These are phyloP conservation scores for Drosophila multiciliata DNA, from an alignment of 2,888 invertebrate species.

Conservation along the genomic window DNA sequence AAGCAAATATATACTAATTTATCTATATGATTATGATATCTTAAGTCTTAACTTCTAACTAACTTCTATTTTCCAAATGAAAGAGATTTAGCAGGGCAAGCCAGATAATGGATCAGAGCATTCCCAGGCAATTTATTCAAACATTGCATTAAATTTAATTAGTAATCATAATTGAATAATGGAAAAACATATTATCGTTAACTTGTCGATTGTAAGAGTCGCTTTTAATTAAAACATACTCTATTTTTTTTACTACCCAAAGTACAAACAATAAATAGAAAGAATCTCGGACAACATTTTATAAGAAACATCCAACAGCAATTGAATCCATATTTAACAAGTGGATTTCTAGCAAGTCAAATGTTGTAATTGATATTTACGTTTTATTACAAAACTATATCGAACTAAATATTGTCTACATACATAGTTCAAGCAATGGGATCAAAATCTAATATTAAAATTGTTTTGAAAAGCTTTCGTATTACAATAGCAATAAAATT, in stretches of 20 bases:
- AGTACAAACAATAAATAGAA: constrained; percentile 34
- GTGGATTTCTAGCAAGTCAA: neutral
- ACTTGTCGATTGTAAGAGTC: constrained; percentile 10
- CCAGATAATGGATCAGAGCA: constrained; percentile 11
- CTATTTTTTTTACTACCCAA: constrained; percentile 23
- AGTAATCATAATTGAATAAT: constrained; percentile 6
- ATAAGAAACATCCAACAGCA: neutral
- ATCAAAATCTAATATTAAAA: constrained; percentile 49
- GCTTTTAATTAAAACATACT: constrained; percentile 13
- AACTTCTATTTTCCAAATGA: constrained; percentile 16
- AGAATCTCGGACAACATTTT: constrained; percentile 21
- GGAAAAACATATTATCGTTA: constrained; percentile 2
- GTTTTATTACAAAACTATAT: constrained; percentile 17
- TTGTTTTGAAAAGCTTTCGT: constrained; percentile 41
- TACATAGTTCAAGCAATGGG: constrained; percentile 53
- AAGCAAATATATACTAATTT: constrained; percentile 2
- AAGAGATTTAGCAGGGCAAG: constrained; percentile 1
- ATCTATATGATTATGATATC: constrained; percentile 11
- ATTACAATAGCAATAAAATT: constrained; percentile 27
- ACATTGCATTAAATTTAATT: constrained; percentile 21
- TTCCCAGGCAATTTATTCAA: constrained; percentile 26
- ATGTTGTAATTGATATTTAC: constrained; percentile 11
- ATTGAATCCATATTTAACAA: constrained; percentile 7
- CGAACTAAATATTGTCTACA: constrained; percentile 22
- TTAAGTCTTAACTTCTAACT: constrained; percentile 17